These are phyloP conservation scores for Sphaerophoria taeniata DNA, from an alignment of 2,888 invertebrate species.

Conservation along the genomic window DNA sequence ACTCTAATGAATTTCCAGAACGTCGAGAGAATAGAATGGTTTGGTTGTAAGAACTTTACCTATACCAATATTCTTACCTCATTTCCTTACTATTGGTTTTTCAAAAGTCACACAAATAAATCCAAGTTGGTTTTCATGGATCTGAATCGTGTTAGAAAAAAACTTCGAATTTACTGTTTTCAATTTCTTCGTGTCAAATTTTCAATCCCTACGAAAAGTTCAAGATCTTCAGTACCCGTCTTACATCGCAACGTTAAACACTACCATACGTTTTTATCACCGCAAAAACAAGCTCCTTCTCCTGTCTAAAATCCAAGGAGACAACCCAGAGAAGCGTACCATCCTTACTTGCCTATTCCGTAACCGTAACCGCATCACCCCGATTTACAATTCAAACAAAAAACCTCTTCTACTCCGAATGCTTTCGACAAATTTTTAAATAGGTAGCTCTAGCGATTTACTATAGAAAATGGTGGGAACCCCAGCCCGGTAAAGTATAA, in stretches of 20 bases:
- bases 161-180: neutral
- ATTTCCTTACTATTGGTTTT: no score
- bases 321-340: constrained; percentile 16
- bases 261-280: neutral
- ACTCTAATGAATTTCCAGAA: no score
- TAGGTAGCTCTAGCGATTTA: constrained; percentile 39
- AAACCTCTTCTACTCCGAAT: neutral
- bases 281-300: neutral
- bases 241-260: neutral
- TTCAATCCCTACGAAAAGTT: neutral
- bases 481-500: neutral
- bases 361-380: neutral
- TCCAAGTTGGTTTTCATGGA: no score
- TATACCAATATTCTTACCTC: no score
- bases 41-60: no score
- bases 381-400: constrained; percentile 31
- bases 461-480: neutral
- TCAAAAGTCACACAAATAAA: no score
- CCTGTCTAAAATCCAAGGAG: neutral
- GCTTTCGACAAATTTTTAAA: constrained; percentile 60
- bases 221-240: neutral
- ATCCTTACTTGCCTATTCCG: constrained; percentile 6
- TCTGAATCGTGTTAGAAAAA: neutral
- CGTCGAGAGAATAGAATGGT: no score
- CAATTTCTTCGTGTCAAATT: constrained; percentile 8